These are phyloP conservation scores for Zingel zingel DNA, from an alignment of 2,113 vertebrate genomes.

Conservation along the genomic window DNA sequence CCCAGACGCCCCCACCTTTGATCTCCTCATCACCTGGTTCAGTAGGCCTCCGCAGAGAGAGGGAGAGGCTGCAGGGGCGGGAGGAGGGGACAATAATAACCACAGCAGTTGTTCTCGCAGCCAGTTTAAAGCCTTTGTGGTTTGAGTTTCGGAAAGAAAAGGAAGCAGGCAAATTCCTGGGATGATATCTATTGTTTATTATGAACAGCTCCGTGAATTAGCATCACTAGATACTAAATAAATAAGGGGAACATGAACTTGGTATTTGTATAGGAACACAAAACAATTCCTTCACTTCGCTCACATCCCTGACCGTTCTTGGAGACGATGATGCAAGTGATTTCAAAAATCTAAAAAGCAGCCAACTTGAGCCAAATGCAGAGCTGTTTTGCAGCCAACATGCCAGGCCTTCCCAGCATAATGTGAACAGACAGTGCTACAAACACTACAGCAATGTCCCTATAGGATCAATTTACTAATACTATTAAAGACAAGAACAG, in stretches of 20 bases:
- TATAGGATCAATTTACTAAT: not conserved
- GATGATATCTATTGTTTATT: not conserved
- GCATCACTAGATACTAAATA: not conserved
- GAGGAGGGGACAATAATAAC: slow-evolving; percentile 40
- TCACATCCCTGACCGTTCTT: not conserved
- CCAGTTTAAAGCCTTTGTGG: slow-evolving; percentile 3
- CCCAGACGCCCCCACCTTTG: slow-evolving; percentile 61
- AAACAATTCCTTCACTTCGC: not conserved
- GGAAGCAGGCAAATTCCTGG: not conserved
- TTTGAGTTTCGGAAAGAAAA: not conserved
- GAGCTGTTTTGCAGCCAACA: not conserved
- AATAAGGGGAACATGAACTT: not conserved
- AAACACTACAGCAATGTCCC: slow-evolving; percentile 16
- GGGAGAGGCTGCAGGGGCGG: slow-evolving; percentile 47
- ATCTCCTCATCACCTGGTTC: slow-evolving; percentile 71
- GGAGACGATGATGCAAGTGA: not conserved
- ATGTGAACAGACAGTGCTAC: not conserved
- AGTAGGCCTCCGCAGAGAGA: slow-evolving; percentile 7
- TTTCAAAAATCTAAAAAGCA: not conserved
- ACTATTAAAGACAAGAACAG: not conserved
- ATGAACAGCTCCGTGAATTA: not conserved
- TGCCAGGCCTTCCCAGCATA: slow-evolving; percentile 10
- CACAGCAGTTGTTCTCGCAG: slow-evolving; percentile 35
- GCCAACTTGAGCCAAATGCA: slow-evolving; percentile 7
- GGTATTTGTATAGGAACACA: no score